A percentile compares a stretch with the other conserved stretches of the same genome.
Evolutionary conservation across 2,888 invertebrate genomes (phyloP).

Genomic region (Volucella inanis): DNA sequence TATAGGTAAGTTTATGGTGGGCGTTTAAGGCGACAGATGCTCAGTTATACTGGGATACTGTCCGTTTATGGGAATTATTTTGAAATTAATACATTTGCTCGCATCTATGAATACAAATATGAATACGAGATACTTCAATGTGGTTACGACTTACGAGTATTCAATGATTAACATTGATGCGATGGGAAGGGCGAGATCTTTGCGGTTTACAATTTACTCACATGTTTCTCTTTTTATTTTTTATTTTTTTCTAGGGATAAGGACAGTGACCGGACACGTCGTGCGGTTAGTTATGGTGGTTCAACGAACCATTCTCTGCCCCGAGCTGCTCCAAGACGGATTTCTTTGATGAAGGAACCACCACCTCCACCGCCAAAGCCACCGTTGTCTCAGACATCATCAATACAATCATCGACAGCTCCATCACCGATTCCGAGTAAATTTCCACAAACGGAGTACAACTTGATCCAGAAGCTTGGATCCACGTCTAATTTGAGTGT

Average conservation of each 20-base stretch:
- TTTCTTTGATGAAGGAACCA: slow-evolving; percentile 82
- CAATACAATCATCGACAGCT: slow-evolving; percentile 77
- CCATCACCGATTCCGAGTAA: slow-evolving; percentile 80
- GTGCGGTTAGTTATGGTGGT: slow-evolving; percentile 82
- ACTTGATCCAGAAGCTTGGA: slow-evolving; percentile 81
- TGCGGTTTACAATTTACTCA: slow-evolving; percentile 44
- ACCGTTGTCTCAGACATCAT: slow-evolving; percentile 78
- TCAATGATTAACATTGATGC: slow-evolving; percentile 43
- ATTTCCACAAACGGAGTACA: slow-evolving; percentile 81
- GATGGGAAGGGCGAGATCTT: slow-evolving; percentile 48
- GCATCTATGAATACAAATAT: not conserved
- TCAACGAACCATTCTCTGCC: slow-evolving; percentile 79
- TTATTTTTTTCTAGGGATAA: slow-evolving; percentile 80
- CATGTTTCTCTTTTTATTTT: slow-evolving; percentile 27
- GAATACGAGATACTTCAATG: slow-evolving; percentile 15
- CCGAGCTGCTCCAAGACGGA: slow-evolving; percentile 81
- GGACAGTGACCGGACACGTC: slow-evolving; percentile 82
- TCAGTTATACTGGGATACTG: too few relatives aligned
- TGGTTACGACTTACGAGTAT: slow-evolving; percentile 30
- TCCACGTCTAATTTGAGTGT: slow-evolving; percentile 79
- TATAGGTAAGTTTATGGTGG: slow-evolving; percentile 78
- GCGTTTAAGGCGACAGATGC: not conserved
- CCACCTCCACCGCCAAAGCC: slow-evolving; percentile 81
- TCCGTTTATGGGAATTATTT: slow-evolving; percentile 30
- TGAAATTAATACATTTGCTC: slow-evolving; percentile 51